These are phyloP conservation scores for Hippocampus comes DNA, from an alignment of 2,113 vertebrate genomes.

Conservation along the genomic window DNA sequence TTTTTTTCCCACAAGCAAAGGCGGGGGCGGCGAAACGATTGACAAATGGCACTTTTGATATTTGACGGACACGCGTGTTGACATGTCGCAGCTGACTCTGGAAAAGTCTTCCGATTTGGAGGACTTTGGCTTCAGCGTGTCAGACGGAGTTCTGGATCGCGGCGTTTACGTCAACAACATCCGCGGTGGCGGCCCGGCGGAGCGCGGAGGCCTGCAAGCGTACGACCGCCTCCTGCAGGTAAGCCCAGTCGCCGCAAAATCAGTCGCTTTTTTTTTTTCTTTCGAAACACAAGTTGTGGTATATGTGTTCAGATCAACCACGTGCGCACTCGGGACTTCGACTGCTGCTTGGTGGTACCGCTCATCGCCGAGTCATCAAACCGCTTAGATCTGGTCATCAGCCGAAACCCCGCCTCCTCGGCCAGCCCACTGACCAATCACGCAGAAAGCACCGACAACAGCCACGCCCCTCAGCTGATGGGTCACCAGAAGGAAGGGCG, in stretches of 20 bases:
- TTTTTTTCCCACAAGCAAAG: too few species aligned
- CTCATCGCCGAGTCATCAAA: constrained; percentile 96
- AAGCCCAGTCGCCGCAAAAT: constrained; percentile 9
- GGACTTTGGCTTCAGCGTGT: constrained; percentile 98
- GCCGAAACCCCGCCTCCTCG: constrained; percentile 83
- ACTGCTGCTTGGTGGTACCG: constrained; percentile 96
- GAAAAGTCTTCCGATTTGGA: constrained; percentile 88
- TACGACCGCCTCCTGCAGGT: constrained; percentile 95
- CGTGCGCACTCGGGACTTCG: constrained; percentile 94
- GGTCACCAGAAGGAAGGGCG: constrained; percentile 27
- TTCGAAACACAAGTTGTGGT: too few species aligned
- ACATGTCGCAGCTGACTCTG: constrained; percentile 80
- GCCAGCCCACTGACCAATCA: constrained; percentile 69
- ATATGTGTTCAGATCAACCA: constrained; percentile 83
- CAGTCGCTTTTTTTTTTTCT: too few species aligned
- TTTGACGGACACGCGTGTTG: background rate
- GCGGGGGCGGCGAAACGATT: too few species aligned
- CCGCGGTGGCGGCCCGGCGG: constrained; percentile 84
- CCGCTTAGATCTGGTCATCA: constrained; percentile 93
- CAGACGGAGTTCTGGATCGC: constrained; percentile 91
- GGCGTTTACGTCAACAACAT: constrained; percentile 96
- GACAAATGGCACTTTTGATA: too few species aligned
- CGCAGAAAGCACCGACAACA: constrained; percentile 39
- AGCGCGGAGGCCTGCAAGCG: constrained; percentile 83
- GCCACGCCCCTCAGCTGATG: constrained; percentile 48